Percentiles rank a stretch among this genome's conserved stretches.
phyloP scores from a whole-genome alignment of 1,140 invertebrate species.

The Dendroctonus ponderosae region DNA sequence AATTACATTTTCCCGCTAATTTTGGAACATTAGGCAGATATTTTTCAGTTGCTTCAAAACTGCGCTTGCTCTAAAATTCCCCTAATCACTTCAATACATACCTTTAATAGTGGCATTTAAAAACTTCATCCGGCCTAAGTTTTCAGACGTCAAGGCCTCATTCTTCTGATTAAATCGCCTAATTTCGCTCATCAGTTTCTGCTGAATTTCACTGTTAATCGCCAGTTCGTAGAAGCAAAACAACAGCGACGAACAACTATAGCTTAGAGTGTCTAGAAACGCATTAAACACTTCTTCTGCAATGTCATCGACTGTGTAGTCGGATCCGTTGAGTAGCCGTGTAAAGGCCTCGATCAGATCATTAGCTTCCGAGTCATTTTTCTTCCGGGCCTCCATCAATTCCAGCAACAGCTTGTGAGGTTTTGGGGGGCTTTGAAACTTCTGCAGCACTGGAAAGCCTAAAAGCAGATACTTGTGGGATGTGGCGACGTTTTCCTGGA shows the following conservation, averaged over 20 bases:
- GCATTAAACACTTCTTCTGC: slow-evolving; percentile 22
- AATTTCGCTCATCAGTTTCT: slow-evolving; percentile 37
- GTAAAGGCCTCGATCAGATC: slow-evolving; percentile 33
- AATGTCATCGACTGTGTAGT: slow-evolving; percentile 11
- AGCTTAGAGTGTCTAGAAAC: slow-evolving; percentile 20
- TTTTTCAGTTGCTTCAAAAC: no score
- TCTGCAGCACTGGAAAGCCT: slow-evolving; percentile 18
- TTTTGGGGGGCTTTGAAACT: no score
- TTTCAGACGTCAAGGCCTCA: slow-evolving; percentile 12
- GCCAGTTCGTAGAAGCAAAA: slow-evolving; percentile 37
- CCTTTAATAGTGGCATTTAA: slow-evolving; percentile 38
- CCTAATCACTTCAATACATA: background rate
- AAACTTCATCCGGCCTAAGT: slow-evolving; percentile 31
- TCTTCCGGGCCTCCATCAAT: slow-evolving; percentile 27
- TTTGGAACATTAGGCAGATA: no score
- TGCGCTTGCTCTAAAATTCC: no score
- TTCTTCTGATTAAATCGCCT: slow-evolving; percentile 35
- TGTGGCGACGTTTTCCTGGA: slow-evolving; percentile 19
- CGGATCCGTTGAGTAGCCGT: slow-evolving; percentile 15
- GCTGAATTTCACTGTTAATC: slow-evolving; percentile 33
- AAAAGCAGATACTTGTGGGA: slow-evolving; percentile 14
- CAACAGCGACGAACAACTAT: slow-evolving; percentile 18
- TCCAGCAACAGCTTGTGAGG: slow-evolving; percentile 8
- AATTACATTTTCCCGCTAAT: no score
- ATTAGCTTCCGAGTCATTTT: slow-evolving; percentile 26